A percentile compares a stretch with the other conserved stretches of the same genome.
Evolutionary conservation across 2,797 vertebrate species (phyloP).

Genomic region (Anabacerthia variegaticeps): DNA sequence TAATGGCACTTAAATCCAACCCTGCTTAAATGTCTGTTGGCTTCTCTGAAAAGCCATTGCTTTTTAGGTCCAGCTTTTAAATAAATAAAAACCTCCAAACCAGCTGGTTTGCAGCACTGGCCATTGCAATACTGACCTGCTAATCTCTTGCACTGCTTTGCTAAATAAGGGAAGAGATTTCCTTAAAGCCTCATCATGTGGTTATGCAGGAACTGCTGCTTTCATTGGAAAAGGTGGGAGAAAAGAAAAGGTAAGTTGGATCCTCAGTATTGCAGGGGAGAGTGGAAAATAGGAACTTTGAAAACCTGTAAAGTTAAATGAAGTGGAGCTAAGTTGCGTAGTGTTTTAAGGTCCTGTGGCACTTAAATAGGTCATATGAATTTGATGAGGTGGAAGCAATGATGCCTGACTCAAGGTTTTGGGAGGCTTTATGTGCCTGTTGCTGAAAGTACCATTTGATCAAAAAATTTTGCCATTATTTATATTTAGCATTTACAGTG

Average conservation of each 20-base stretch:
- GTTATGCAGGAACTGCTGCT: not conserved
- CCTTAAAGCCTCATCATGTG: not conserved
- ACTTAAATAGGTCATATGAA: not conserved
- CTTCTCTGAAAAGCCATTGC: not conserved
- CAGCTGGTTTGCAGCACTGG: not conserved
- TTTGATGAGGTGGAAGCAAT: not conserved
- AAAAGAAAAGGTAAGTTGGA: not conserved
- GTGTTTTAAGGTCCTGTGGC: not conserved
- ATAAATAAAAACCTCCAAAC: not conserved
- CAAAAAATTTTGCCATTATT: not conserved
- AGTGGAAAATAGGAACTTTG: not conserved
- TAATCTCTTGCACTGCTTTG: slow-evolving; percentile 30
- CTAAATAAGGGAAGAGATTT: not conserved
- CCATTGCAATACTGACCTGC: not conserved
- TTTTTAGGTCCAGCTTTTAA: not conserved
- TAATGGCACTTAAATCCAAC: not conserved
- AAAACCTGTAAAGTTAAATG: not conserved
- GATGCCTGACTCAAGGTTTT: not conserved
- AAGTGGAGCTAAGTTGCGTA: not conserved
- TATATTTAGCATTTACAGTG: not conserved
- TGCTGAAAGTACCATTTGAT: not conserved
- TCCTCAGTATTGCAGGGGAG: not conserved
- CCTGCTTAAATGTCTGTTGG: not conserved
- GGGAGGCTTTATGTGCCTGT: not conserved
- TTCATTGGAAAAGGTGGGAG: not conserved